Evolutionary conservation across 2,888 invertebrate species (phyloP).

Genomic region (Itoplectis maculator): DNA sequence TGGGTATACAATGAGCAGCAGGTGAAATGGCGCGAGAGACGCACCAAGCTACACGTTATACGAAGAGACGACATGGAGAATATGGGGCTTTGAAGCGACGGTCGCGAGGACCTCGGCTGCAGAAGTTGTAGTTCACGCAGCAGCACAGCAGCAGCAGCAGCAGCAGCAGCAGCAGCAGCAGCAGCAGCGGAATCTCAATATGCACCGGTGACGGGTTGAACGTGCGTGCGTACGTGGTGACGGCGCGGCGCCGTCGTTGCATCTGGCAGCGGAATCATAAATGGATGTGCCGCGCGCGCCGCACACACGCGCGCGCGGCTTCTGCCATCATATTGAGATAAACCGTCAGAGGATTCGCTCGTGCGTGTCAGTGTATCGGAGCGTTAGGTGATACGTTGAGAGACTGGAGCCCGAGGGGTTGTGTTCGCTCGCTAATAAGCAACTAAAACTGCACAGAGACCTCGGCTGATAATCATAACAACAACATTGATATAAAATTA

Average conservation of each 20-base stretch:
- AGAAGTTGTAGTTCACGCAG: conserved; percentile 39
- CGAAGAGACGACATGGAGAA: conserved; percentile 13
- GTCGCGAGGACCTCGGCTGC: not conserved
- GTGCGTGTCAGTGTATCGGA: conserved; percentile 18
- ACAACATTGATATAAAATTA: no score
- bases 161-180: no score
- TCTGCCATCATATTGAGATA: conserved; percentile 18
- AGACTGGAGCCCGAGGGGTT: not conserved
- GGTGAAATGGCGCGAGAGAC: conserved; percentile 35
- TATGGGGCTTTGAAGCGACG: conserved; percentile 2
- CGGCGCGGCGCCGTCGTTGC: not conserved
- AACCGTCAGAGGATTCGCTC: conserved; percentile 27
- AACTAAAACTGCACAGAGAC: not conserved
- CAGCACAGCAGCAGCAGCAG: no score
- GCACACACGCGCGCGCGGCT: no score
- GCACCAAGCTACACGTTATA: not conserved
- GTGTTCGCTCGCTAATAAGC: not conserved
- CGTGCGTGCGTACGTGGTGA: not conserved
- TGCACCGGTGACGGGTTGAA: not conserved
- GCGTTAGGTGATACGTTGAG: not conserved
- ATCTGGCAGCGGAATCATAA: conserved; percentile 41
- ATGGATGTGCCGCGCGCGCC: conserved; percentile 38
- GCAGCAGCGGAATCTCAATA: conserved; percentile 41
- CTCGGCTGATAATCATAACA: not conserved
- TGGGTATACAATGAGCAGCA: not conserved